phyloP scores from a whole-genome alignment of 2,797 vertebrate genomes.

The Melanotaenia boesemani region DNA sequence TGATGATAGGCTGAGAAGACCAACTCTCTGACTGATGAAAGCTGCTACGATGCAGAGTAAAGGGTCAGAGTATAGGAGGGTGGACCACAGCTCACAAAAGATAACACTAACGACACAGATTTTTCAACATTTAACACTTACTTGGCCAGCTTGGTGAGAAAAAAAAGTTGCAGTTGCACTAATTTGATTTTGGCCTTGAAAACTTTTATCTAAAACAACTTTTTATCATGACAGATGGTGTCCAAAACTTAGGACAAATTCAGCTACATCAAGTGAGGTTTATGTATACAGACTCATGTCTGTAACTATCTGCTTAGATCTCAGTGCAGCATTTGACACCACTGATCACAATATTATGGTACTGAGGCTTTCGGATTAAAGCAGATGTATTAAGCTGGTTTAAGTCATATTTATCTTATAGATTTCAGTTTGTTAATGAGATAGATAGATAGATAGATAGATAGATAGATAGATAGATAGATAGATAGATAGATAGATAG shows the following conservation, averaged over 20 bases:
- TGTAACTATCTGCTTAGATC: too few species aligned
- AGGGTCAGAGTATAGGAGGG: slow-evolving; percentile 54
- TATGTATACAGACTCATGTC: too few species aligned
- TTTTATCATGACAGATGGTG: not conserved
- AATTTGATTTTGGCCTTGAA: not conserved
- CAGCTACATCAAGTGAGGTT: not conserved
- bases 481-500: too few species aligned
- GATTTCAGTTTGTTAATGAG: too few species aligned
- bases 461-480: too few species aligned
- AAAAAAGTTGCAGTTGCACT: slow-evolving; percentile 1
- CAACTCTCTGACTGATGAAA: slow-evolving; percentile 72
- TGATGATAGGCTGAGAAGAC: slow-evolving; percentile 73
- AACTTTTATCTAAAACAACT: not conserved
- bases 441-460: too few species aligned
- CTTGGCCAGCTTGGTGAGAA: slow-evolving; percentile 25
- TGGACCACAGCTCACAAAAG: slow-evolving; percentile 33
- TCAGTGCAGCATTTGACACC: too few species aligned
- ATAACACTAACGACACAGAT: slow-evolving; percentile 61
- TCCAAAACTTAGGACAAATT: not conserved
- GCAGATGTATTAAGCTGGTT: too few species aligned
- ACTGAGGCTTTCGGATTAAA: too few species aligned
- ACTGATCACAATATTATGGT: too few species aligned
- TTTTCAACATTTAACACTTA: slow-evolving; percentile 59
- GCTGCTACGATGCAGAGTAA: slow-evolving; percentile 58
- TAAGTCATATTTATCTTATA: too few species aligned